Evolutionary conservation across 2,113 vertebrate species (phyloP).

Genomic region (Choloepus hoffmanni): DNA sequence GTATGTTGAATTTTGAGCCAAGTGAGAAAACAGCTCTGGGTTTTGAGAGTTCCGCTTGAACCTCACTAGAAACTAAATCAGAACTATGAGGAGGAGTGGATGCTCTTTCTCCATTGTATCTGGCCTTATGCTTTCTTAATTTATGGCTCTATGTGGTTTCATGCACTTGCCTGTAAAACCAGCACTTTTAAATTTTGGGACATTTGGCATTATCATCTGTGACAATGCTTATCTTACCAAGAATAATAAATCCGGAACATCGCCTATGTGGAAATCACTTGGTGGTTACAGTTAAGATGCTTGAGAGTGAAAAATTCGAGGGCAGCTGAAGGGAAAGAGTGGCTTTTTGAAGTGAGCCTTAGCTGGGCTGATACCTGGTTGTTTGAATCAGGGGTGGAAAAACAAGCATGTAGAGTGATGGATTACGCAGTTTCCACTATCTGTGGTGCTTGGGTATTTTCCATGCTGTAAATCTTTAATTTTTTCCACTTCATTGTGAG

Average conservation of each 20-base stretch:
- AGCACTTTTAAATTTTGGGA: no score
- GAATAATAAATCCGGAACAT: not conserved
- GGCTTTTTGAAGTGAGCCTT: not conserved
- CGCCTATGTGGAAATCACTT: not conserved
- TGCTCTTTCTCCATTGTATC: not conserved
- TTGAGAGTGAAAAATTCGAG: not conserved
- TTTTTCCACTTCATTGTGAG: conserved; percentile 1
- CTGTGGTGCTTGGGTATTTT: not conserved
- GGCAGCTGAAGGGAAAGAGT: not conserved
- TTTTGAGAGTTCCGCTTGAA: not conserved
- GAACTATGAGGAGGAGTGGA: not conserved
- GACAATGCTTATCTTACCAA: not conserved
- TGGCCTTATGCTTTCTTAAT: not conserved
- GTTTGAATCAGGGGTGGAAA: not conserved
- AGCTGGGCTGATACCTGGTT: not conserved
- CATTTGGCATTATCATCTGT: not conserved
- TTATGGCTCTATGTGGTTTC: no score
- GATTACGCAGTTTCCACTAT: not conserved
- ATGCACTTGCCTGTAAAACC: no score
- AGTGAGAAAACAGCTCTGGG: not conserved
- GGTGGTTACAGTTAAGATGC: not conserved
- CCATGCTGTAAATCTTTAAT: not conserved
- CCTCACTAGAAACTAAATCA: not conserved
- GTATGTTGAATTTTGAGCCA: not conserved
- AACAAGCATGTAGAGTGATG: not conserved